Evolutionary conservation across 1,140 invertebrate species (phyloP).

Genomic region (Epicauta chinensis): DNA sequence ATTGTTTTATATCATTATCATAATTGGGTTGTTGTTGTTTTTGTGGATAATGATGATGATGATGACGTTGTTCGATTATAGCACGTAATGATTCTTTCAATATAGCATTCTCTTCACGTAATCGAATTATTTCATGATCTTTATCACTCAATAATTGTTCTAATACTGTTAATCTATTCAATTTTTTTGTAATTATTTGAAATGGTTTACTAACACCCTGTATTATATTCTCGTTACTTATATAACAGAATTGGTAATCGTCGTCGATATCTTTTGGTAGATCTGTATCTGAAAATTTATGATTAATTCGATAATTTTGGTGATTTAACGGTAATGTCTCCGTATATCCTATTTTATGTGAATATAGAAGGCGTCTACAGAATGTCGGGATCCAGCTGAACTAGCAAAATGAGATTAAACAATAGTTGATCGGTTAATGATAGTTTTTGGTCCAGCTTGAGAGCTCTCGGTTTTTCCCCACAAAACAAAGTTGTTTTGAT

Average conservation of each 20-base stretch:
- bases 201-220: slow-evolving; percentile 32
- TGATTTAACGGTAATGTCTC: too few relatives aligned
- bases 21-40: slow-evolving; percentile 12
- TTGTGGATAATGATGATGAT: background rate
- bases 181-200: slow-evolving; percentile 7
- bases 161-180: slow-evolving; percentile 2
- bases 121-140: slow-evolving; percentile 20
- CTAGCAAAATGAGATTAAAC: background rate
- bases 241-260: slow-evolving; percentile 35
- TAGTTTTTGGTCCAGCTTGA: too few relatives aligned
- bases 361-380: too few relatives aligned
- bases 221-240: slow-evolving; percentile 29
- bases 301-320: too few relatives aligned
- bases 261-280: slow-evolving; percentile 28
- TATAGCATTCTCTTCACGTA: slow-evolving; percentile 27
- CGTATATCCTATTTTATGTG: too few relatives aligned
- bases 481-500: too few relatives aligned
- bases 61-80: slow-evolving; percentile 10
- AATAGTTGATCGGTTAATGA: too few relatives aligned
- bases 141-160: slow-evolving; percentile 9
- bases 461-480: too few relatives aligned
- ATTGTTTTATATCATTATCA: slow-evolving; percentile 23
- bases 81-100: slow-evolving; percentile 19
- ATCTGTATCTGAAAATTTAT: slow-evolving; percentile 17
- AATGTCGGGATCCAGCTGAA: background rate